Evolutionary conservation across 2,888 invertebrate genomes (phyloP).

Genomic region (Epistrophe eligans): DNA sequence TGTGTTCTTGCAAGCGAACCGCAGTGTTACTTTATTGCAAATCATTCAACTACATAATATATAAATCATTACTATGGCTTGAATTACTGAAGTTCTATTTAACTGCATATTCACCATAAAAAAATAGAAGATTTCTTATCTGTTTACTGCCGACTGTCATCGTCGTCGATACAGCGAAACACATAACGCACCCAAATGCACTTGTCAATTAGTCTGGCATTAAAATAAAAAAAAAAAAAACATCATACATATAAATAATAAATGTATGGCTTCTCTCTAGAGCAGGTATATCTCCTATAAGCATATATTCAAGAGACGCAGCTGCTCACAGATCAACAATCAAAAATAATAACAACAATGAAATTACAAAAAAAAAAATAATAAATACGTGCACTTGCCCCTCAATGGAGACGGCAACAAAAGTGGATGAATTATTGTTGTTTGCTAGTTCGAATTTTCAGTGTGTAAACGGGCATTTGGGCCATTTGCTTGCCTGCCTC

Average conservation of each 20-base stretch:
- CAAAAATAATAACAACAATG: conserved; percentile 42
- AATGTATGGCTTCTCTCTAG: conserved; percentile 55
- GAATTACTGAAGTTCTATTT: conserved; percentile 41
- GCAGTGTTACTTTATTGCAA: not conserved
- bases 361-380: conserved; percentile 4
- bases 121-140: conserved; percentile 32
- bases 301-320: conserved; percentile 38
- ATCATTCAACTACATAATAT: conserved; percentile 4
- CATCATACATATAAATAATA: conserved; percentile 17
- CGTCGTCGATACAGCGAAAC: not conserved
- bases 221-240: conserved; percentile 9
- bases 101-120: conserved; percentile 15
- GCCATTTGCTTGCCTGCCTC: conserved; percentile 44
- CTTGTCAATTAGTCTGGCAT: conserved; percentile 66
- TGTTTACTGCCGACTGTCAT: not conserved
- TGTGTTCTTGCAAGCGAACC: not conserved
- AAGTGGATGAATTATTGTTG: conserved; percentile 22
- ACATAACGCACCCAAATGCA: conserved; percentile 72
- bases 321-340: conserved; percentile 61
- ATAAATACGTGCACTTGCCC: conserved; percentile 64
- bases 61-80: conserved; percentile 51
- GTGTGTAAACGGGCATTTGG: conserved; percentile 66
- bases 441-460: conserved; percentile 50
- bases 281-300: conserved; percentile 32
- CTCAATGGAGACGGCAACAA: conserved; percentile 50